Evolutionary conservation across 1,140 invertebrate genomes (phyloP).

Genomic region (Plectus sambesii): DNA sequence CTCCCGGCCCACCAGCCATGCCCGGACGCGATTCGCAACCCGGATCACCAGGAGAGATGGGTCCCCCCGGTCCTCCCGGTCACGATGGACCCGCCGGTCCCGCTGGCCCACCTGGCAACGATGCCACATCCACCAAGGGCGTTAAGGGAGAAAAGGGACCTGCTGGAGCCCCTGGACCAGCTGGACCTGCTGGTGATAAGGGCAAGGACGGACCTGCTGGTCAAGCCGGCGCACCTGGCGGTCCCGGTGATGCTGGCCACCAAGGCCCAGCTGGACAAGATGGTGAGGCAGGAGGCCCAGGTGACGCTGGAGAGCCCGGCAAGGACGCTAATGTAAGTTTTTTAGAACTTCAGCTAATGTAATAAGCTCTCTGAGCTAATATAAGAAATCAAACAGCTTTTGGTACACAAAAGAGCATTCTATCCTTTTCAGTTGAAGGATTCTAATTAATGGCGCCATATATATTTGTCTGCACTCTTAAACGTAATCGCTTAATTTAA

Average conservation of each 20-base stretch:
- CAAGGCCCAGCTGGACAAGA: constrained; percentile 20
- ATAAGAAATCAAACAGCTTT: too few relatives aligned
- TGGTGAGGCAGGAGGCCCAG: constrained; percentile 17
- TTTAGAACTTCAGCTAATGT: too few relatives aligned
- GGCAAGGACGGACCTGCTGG: constrained; percentile 18
- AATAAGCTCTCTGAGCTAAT: too few relatives aligned
- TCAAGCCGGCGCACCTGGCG: constrained; percentile 20
- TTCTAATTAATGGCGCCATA: too few relatives aligned
- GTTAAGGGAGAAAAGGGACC: too few relatives aligned
- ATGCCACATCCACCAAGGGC: too few relatives aligned
- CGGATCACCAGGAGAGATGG: constrained; percentile 20
- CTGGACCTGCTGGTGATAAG: constrained; percentile 18
- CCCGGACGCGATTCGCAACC: constrained; percentile 22
- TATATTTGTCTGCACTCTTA: too few relatives aligned
- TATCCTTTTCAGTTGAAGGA: too few relatives aligned
- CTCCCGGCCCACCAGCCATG: constrained; percentile 15
- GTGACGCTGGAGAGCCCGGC: constrained; percentile 25
- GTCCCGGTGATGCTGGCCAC: constrained; percentile 22
- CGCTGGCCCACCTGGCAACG: too few relatives aligned
- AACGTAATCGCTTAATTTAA: too few relatives aligned
- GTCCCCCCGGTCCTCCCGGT: constrained; percentile 23
- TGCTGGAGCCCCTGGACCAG: constrained; percentile 21
- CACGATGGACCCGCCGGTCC: too few relatives aligned
- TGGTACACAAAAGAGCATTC: too few relatives aligned
- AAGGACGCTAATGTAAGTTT: constrained; percentile 26